Evolutionary conservation across 2,888 invertebrate genomes (phyloP).

Genomic region (Zaprionus bogoriensis): DNA sequence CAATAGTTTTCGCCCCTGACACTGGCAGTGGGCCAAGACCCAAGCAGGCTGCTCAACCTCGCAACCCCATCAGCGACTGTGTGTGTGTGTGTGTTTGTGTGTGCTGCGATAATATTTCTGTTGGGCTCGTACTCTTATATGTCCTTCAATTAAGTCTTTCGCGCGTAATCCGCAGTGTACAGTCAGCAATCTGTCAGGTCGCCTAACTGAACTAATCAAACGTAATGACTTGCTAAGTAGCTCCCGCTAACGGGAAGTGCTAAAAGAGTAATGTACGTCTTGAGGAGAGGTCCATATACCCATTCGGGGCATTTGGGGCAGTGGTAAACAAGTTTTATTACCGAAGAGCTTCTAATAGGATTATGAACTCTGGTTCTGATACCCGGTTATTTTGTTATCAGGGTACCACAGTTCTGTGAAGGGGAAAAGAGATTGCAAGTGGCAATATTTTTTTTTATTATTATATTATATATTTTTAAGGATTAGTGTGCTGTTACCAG

Average conservation of each 20-base stretch:
- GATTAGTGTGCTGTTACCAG: too few relatives aligned
- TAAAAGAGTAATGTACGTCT: not conserved
- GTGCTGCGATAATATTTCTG: not conserved
- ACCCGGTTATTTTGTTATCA: too few relatives aligned
- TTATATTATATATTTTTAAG: too few relatives aligned
- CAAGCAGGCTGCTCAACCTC: not conserved
- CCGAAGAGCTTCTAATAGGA: too few relatives aligned
- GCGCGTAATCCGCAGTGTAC: not conserved
- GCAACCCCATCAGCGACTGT: too few relatives aligned
- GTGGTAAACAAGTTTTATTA: too few relatives aligned
- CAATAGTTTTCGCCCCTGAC: conserved; percentile 27
- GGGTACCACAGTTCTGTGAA: too few relatives aligned
- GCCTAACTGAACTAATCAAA: not conserved
- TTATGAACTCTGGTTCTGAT: too few relatives aligned
- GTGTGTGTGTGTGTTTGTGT: not conserved
- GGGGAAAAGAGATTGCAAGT: too few relatives aligned
- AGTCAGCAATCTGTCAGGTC: not conserved
- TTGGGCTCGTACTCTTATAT: not conserved
- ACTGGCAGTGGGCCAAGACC: conserved; percentile 6
- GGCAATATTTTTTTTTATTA: too few relatives aligned
- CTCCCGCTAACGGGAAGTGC: not conserved
- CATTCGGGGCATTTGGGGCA: too few relatives aligned
- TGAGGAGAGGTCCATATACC: too few relatives aligned
- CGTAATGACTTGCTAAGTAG: not conserved
- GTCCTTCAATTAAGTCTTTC: not conserved